Evolutionary conservation across 1,140 invertebrate species (phyloP).

Genomic region (Eurosta solidaginis): DNA sequence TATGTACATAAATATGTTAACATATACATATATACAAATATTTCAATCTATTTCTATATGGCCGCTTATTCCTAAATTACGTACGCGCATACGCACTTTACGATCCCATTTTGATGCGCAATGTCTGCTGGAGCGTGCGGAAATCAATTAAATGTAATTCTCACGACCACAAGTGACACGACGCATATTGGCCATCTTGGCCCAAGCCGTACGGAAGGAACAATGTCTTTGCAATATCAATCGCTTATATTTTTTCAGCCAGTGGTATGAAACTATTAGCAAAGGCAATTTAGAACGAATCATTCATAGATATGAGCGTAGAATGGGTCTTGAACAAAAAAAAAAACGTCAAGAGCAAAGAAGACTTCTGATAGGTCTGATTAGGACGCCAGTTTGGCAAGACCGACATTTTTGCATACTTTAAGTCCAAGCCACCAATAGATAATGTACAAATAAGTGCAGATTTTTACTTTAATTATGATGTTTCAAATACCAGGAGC

Average conservation of each 20-base stretch:
- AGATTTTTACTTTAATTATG: too few relatives aligned
- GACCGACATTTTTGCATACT: too few relatives aligned
- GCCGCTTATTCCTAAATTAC: constrained; percentile 23
- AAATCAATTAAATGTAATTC: constrained; percentile 41
- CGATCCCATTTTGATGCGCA: constrained; percentile 32
- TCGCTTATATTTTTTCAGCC: background rate
- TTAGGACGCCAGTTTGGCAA: too few relatives aligned
- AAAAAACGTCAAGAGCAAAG: too few relatives aligned
- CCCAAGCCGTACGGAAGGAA: background rate
- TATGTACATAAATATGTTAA: background rate
- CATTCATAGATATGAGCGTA: too few relatives aligned
- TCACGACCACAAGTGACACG: constrained; percentile 40
- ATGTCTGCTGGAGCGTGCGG: constrained; percentile 34
- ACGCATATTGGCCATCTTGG: constrained; percentile 30
- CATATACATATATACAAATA: background rate
- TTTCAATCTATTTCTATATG: background rate
- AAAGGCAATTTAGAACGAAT: too few relatives aligned
- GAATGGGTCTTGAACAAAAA: too few relatives aligned
- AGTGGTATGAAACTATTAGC: background rate
- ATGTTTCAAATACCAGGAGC: too few relatives aligned
- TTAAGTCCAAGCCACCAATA: too few relatives aligned
- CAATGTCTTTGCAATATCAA: background rate
- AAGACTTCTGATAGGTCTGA: too few relatives aligned
- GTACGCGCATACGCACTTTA: constrained; percentile 33
- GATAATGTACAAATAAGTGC: too few relatives aligned